phyloP scores from a whole-genome alignment of 2,797 vertebrate species.

The Notamacropus eugenii region DNA sequence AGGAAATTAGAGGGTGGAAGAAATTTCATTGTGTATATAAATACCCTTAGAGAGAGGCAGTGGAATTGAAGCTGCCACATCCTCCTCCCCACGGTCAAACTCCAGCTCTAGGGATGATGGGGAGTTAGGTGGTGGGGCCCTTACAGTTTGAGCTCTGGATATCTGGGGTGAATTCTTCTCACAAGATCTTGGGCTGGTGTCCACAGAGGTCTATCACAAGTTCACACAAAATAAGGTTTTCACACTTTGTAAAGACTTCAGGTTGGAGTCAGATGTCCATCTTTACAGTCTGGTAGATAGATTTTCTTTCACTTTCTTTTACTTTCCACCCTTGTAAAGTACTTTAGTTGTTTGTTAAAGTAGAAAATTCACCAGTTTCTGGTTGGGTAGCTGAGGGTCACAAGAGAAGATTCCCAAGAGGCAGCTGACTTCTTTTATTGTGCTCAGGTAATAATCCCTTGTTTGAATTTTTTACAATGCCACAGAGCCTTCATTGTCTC shows the following conservation, averaged over 20 bases:
- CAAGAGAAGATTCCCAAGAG: background rate
- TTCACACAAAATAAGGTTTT: background rate
- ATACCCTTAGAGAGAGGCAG: background rate
- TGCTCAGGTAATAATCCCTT: background rate
- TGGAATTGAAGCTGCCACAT: background rate
- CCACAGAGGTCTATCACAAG: background rate
- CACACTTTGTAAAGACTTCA: background rate
- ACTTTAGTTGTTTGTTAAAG: background rate
- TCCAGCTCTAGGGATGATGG: background rate
- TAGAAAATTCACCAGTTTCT: background rate
- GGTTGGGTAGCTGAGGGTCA: background rate
- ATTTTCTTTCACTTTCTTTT: background rate
- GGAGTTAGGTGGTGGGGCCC: background rate
- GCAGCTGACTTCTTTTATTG: conserved; percentile 5
- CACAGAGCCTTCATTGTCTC: conserved; percentile 43
- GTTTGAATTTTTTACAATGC: background rate
- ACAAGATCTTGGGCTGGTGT: background rate
- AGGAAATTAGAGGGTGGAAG: background rate
- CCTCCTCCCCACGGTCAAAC: background rate
- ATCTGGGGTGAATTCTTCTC: background rate
- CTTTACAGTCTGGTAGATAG: background rate
- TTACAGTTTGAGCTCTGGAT: background rate
- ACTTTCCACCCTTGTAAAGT: background rate
- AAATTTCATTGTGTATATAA: accelerated
- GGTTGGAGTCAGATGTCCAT: conserved; percentile 7